Evolutionary conservation across 2,113 vertebrate species (phyloP).

Genomic region (Theristicus caerulescens): DNA sequence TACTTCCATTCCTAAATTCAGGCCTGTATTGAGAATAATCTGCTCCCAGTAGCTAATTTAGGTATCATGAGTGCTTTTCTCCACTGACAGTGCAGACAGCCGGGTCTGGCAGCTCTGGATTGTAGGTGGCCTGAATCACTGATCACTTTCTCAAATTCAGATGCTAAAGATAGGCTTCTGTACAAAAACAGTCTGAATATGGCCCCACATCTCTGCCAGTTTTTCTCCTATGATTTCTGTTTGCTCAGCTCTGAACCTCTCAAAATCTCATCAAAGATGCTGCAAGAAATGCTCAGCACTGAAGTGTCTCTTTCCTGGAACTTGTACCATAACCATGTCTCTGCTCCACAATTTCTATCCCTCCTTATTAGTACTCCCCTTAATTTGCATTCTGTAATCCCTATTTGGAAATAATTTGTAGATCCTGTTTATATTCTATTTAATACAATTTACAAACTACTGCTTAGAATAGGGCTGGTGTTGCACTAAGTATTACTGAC

Average conservation of each 20-base stretch:
- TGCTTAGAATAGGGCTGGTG: not conserved
- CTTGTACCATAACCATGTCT: not conserved
- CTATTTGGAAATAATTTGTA: not conserved
- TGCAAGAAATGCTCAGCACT: not conserved
- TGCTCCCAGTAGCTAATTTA: slow-evolving; percentile 48
- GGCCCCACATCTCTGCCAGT: not conserved
- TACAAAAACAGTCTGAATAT: slow-evolving; percentile 37
- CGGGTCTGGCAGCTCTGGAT: slow-evolving; percentile 49
- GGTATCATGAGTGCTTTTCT: slow-evolving; percentile 34
- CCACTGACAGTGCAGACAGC: slow-evolving; percentile 48
- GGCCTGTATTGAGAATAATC: slow-evolving; percentile 10
- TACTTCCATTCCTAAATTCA: not conserved
- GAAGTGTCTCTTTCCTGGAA: not conserved
- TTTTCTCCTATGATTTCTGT: not conserved
- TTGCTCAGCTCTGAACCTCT: not conserved
- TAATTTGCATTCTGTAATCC: not conserved
- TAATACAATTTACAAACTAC: not conserved
- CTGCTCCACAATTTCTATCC: not conserved
- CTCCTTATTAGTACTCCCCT: not conserved
- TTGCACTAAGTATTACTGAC: not conserved
- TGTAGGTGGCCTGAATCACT: slow-evolving; percentile 71
- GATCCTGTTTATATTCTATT: not conserved
- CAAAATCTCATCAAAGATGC: not conserved
- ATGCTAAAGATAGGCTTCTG: slow-evolving; percentile 55
- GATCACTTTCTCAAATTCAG: slow-evolving; percentile 57